These are phyloP conservation scores for Physeter macrocephalus DNA, from an alignment of 2,113 vertebrate genomes.

Conservation along the genomic window DNA sequence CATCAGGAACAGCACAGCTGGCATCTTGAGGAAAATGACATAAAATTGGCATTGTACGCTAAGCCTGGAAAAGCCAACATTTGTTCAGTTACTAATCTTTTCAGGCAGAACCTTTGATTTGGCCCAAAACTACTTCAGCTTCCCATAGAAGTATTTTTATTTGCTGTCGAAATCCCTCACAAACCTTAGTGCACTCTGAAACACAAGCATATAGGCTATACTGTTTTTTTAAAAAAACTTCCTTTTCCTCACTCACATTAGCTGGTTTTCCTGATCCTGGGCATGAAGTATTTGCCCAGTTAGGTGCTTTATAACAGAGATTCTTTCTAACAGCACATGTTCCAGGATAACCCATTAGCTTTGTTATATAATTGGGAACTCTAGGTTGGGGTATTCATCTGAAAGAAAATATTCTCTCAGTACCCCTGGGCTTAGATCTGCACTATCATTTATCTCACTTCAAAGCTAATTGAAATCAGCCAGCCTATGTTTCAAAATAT, in stretches of 20 bases:
- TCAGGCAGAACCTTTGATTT: neutral
- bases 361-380: constrained; percentile 48
- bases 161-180: constrained; percentile 7
- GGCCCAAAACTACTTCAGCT: neutral
- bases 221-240: neutral
- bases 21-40: neutral
- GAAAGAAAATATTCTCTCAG: constrained; percentile 53
- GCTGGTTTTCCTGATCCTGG: constrained; percentile 44
- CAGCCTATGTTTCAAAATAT: constrained; percentile 72
- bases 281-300: constrained; percentile 51
- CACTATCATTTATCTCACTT: constrained; percentile 74
- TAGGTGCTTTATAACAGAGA: constrained; percentile 36
- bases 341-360: constrained; percentile 59
- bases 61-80: neutral
- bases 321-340: constrained; percentile 35
- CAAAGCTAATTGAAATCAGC: constrained; percentile 75
- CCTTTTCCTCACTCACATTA: constrained; percentile 21
- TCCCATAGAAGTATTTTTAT: neutral
- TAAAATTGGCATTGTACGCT: neutral
- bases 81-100: constrained; percentile 27
- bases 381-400: constrained; percentile 53
- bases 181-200: neutral
- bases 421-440: constrained; percentile 64
- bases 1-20: constrained; percentile 28
- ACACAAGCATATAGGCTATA: neutral